A percentile compares a stretch with the other conserved stretches of the same genome.
Conservation (phyloP, 2,113 vertebrate species). For the Syrrhaptes paradoxus region DNA sequence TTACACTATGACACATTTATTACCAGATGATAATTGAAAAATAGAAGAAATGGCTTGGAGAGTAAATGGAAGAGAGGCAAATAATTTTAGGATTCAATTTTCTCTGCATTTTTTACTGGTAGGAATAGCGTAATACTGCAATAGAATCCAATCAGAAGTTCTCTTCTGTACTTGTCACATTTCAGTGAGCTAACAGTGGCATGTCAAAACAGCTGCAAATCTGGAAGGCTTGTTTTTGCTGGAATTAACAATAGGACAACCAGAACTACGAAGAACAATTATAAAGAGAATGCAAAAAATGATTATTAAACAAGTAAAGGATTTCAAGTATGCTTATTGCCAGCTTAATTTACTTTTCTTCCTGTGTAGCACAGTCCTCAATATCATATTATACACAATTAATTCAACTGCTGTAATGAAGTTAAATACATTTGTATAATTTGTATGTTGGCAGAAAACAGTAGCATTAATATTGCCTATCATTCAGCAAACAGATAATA, state of each 20-base stretch:
- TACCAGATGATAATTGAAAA: slow-evolving; percentile 73
- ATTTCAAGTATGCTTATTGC: slow-evolving; percentile 51
- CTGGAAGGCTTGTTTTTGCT: slow-evolving; percentile 17
- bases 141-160: slow-evolving; percentile 58
- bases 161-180: slow-evolving; percentile 49
- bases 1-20: slow-evolving; percentile 69
- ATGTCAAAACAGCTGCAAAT: slow-evolving; percentile 64
- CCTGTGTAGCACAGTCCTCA: background rate
- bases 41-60: slow-evolving; percentile 63
- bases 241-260: slow-evolving; percentile 39
- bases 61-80: slow-evolving; percentile 64
- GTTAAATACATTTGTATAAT: slow-evolving; percentile 55
- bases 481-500: slow-evolving; percentile 16
- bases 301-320: background rate
- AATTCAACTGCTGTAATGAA: slow-evolving; percentile 52
- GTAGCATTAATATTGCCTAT: background rate
- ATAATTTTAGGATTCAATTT: slow-evolving; percentile 74
- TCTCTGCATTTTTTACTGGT: slow-evolving; percentile 67
- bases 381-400: slow-evolving; percentile 29
- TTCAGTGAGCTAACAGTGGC: slow-evolving; percentile 43
- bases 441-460: background rate
- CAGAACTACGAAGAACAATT: slow-evolving; percentile 18
- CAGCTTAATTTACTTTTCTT: slow-evolving; percentile 44
- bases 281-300: background rate
- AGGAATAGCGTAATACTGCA: slow-evolving; percentile 45